Conservation (phyloP, 1,140 invertebrate species). For the Drosophila dunni region DNA sequence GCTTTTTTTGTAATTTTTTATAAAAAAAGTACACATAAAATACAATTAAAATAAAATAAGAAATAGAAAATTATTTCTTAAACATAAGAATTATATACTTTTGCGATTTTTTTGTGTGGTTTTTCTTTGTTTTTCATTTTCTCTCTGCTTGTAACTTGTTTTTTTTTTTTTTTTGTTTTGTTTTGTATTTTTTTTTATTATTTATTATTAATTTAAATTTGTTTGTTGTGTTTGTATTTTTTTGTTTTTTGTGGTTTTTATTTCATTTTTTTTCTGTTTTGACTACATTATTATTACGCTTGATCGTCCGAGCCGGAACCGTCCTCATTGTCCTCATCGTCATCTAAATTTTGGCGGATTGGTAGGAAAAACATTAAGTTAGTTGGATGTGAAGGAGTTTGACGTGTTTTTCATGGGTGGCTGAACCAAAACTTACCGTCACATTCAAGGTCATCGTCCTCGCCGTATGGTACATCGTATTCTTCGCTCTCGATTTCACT, state of each 20-base stretch:
- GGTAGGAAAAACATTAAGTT: constrained; percentile 24
- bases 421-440: constrained; percentile 63
- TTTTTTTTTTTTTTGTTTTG: constrained; percentile 52
- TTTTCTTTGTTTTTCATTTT: constrained; percentile 64
- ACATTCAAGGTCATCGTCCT: constrained; percentile 83
- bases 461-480: constrained; percentile 83
- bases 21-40: constrained; percentile 84
- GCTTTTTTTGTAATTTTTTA: constrained; percentile 74
- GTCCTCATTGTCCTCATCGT: constrained; percentile 83
- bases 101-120: constrained; percentile 80
- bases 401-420: no score
- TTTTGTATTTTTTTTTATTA: constrained; percentile 68
- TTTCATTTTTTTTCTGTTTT: constrained; percentile 77
- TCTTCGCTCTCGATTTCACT: constrained; percentile 84
- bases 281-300: constrained; percentile 85
- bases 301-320: constrained; percentile 83
- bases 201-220: constrained; percentile 83
- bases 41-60: constrained; percentile 84
- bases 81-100: constrained; percentile 84
- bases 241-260: constrained; percentile 53
- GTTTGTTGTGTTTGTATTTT: constrained; percentile 62
- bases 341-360: constrained; percentile 52
- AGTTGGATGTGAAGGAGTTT: neutral
- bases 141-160: constrained; percentile 71
- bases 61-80: constrained; percentile 84